phyloP scores from a whole-genome alignment of 2,113 vertebrate species.

The Perca fluviatilis region DNA sequence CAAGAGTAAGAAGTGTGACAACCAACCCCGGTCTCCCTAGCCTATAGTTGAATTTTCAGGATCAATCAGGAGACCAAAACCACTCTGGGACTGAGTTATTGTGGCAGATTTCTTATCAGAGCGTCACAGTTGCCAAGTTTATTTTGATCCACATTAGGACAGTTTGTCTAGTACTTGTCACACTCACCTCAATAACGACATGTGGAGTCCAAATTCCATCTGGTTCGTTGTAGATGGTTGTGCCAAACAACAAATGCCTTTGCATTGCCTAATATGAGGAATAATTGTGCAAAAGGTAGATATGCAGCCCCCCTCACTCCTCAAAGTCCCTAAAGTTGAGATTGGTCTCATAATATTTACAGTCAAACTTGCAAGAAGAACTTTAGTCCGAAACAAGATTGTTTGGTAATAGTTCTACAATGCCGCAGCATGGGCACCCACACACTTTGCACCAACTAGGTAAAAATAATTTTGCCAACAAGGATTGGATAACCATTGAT shows the following conservation, averaged over 20 bases:
- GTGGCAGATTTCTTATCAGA: not conserved
- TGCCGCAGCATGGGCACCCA: not conserved
- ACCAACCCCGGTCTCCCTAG: no score
- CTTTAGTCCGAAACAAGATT: not conserved
- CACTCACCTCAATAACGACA: not conserved
- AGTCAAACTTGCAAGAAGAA: not conserved
- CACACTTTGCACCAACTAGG: not conserved
- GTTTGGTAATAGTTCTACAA: not conserved
- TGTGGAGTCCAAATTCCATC: conserved; percentile 50
- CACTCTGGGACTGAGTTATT: not conserved
- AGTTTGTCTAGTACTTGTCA: conserved; percentile 38
- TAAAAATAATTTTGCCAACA: not conserved
- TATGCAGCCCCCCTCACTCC: not conserved
- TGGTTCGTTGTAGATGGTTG: not conserved
- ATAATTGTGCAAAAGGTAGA: not conserved
- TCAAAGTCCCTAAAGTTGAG: not conserved
- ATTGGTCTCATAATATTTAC: not conserved
- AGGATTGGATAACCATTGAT: conserved; percentile 41
- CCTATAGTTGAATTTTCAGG: not conserved
- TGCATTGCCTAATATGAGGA: not conserved
- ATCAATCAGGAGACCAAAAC: not conserved
- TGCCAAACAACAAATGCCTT: not conserved
- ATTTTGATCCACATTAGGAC: conserved; percentile 9
- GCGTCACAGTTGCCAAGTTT: not conserved
- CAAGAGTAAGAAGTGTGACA: no score